Evolutionary conservation across 2,797 vertebrate genomes (phyloP).

Genomic region (Microctenopoma stevenorrisi): DNA sequence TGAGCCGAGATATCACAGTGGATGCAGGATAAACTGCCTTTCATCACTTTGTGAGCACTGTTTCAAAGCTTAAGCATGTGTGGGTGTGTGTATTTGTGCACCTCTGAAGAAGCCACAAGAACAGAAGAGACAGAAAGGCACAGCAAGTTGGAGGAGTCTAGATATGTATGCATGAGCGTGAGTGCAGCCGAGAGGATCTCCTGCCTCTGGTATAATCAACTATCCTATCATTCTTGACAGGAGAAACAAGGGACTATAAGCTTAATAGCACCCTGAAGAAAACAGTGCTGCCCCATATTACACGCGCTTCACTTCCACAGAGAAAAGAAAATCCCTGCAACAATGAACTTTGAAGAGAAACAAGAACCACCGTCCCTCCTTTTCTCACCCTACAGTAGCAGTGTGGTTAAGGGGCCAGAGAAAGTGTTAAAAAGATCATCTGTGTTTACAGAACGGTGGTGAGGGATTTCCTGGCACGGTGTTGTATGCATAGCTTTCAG

Average conservation of each 20-base stretch:
- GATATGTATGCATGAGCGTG: constrained; percentile 14
- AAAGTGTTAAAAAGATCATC: constrained; percentile 54
- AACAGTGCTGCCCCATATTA: constrained; percentile 49
- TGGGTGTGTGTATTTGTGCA: constrained; percentile 25
- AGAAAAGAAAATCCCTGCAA: constrained; percentile 27
- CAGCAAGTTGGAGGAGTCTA: constrained; percentile 26
- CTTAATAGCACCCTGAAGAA: constrained; percentile 64
- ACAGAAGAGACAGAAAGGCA: constrained; percentile 40
- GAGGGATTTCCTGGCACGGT: constrained; percentile 44
- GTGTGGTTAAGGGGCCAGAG: constrained; percentile 25
- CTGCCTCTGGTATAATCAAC: constrained; percentile 53
- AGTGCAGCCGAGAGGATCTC: constrained; percentile 19
- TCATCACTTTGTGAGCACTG: constrained; percentile 63
- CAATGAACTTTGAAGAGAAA: constrained; percentile 17
- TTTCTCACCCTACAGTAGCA: constrained; percentile 19
- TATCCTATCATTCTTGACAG: constrained; percentile 54
- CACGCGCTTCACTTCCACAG: constrained; percentile 25
- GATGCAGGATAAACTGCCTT: constrained; percentile 69
- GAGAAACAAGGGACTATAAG: constrained; percentile 56
- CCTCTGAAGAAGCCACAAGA: constrained; percentile 41
- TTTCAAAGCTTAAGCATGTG: constrained; percentile 23
- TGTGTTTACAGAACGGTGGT: constrained; percentile 39
- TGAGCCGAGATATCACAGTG: constrained; percentile 65
- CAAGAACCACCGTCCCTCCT: constrained; percentile 7
- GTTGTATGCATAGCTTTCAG: constrained; percentile 17